Conservation (phyloP, 2,113 vertebrate species). For the Megaceryle maxima region DNA sequence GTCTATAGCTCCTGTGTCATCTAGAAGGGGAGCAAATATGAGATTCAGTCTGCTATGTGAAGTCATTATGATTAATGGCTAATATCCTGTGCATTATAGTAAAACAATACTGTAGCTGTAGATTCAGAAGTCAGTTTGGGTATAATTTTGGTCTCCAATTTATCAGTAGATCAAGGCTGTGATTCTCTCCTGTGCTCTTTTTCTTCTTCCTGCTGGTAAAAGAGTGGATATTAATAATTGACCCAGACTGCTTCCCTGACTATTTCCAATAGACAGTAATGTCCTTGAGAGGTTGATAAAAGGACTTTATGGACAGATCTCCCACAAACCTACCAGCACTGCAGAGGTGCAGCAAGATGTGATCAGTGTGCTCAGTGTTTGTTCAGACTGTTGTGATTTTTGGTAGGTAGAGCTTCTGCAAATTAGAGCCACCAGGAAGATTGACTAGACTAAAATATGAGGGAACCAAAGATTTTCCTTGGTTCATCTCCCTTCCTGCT, state of each 20-base stretch:
- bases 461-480: neutral
- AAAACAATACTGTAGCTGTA: neutral
- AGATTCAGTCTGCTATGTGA: neutral
- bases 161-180: neutral
- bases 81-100: neutral
- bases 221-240: neutral
- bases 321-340: neutral
- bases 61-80: neutral
- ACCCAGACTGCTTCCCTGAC: neutral
- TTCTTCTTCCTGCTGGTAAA: neutral
- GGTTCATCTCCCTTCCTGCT: neutral
- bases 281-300: neutral
- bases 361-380: neutral
- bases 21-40: neutral
- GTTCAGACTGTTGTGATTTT: neutral
- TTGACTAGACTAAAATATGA: neutral
- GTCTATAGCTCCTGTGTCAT: neutral
- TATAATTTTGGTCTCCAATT: neutral
- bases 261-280: neutral
- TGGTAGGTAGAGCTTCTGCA: neutral
- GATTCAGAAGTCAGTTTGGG: neutral
- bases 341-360: neutral
- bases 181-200: neutral
- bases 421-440: neutral
- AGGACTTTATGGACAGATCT: neutral